Evolutionary conservation across 2,113 vertebrate genomes (phyloP).

Genomic region (Cavia aperea): DNA sequence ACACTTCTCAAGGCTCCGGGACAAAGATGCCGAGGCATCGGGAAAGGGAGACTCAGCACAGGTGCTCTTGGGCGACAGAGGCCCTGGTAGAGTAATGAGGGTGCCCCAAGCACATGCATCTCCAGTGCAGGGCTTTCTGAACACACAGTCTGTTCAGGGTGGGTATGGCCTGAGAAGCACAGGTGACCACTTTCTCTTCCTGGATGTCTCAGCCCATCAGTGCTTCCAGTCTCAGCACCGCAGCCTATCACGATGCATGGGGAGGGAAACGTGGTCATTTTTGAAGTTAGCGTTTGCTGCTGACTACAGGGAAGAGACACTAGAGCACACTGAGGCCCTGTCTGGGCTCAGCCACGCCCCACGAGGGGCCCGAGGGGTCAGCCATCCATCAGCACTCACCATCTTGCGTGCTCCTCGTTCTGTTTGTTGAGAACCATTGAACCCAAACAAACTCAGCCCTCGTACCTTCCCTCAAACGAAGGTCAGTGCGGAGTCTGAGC

Average conservation of each 20-base stretch:
- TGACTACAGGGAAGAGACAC: not conserved
- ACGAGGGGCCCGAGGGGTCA: accelerated
- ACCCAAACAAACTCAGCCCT: not conserved
- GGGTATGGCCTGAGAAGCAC: not conserved
- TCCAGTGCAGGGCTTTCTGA: not conserved
- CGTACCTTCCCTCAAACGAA: not conserved
- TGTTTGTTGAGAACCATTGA: not conserved
- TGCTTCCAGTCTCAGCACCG: not conserved
- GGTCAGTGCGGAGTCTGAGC: not conserved
- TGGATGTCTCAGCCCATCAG: not conserved
- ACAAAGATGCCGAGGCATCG: not conserved
- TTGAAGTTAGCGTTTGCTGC: not conserved
- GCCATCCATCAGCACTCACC: no score
- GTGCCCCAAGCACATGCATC: accelerated
- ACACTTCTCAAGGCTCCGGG: not conserved
- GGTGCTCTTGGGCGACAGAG: not conserved
- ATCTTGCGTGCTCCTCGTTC: not conserved
- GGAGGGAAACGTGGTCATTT: not conserved
- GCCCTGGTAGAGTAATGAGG: not conserved
- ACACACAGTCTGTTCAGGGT: not conserved
- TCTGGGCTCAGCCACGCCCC: not conserved
- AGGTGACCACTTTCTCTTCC: not conserved
- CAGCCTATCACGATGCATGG: not conserved
- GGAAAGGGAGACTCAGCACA: not conserved
- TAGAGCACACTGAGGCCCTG: not conserved